phyloP scores from a whole-genome alignment of 1,140 invertebrate genomes.

The Platyscapa corneri region DNA sequence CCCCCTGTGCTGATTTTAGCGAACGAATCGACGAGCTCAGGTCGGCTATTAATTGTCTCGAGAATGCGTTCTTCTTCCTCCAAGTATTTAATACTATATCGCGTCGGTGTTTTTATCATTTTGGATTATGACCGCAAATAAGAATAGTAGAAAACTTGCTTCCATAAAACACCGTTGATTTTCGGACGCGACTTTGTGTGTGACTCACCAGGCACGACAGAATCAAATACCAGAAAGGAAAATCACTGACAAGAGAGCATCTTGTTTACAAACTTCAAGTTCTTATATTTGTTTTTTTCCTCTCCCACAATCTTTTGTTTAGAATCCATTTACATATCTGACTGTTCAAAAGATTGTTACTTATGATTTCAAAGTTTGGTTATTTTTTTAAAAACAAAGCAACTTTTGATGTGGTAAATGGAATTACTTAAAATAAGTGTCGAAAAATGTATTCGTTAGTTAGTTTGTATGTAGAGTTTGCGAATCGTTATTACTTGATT shows the following conservation, averaged over 20 bases:
- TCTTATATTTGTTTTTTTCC: constrained; percentile 33
- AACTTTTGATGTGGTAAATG: too few relatives aligned
- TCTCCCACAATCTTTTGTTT: neutral
- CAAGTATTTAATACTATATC: neutral
- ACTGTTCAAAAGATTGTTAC: too few relatives aligned
- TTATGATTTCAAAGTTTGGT: too few relatives aligned
- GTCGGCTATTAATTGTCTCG: constrained; percentile 43
- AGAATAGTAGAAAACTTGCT: neutral
- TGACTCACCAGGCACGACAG: neutral
- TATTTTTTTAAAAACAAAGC: too few relatives aligned
- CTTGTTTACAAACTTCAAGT: neutral
- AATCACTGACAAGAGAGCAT: constrained; percentile 37
- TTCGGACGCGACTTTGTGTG: neutral
- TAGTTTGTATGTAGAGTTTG: too few relatives aligned
- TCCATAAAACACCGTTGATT: neutral
- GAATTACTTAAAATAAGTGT: too few relatives aligned
- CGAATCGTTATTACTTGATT: too few relatives aligned
- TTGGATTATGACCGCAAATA: neutral
- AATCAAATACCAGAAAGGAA: neutral
- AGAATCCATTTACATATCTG: too few relatives aligned
- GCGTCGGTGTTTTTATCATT: constrained; percentile 25
- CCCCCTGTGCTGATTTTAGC: neutral
- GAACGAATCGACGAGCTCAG: constrained; percentile 42
- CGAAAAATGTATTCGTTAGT: too few relatives aligned
- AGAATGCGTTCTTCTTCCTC: constrained; percentile 48